Percentiles rank a stretch among this genome's conserved stretches.
Evolutionary conservation across 2,888 invertebrate species (phyloP).

Genomic region (Watsonalla cultraria): DNA sequence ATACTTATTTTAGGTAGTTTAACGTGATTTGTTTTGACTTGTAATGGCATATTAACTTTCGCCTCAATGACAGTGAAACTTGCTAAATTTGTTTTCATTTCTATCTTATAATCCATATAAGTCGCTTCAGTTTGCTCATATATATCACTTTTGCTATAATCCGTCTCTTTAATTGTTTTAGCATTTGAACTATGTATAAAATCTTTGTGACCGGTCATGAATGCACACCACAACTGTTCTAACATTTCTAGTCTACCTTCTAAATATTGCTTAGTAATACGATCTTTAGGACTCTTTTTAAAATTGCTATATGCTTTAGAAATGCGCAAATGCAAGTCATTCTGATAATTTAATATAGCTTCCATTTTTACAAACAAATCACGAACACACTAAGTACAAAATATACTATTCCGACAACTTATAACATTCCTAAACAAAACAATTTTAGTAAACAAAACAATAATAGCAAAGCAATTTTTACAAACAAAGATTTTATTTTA

Average conservation of each 20-base stretch:
- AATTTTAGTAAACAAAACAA: too few species aligned
- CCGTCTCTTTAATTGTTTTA: neutral
- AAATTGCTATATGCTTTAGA: neutral
- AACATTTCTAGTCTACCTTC: neutral
- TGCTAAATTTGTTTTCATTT: too few species aligned
- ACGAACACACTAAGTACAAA: neutral
- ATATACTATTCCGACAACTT: neutral
- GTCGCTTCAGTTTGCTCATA: too few species aligned
- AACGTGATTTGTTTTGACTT: too few species aligned
- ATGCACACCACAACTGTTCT: neutral
- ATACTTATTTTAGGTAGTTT: neutral
- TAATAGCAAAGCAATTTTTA: constrained; percentile 16
- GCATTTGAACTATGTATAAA: neutral
- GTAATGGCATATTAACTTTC: too few species aligned
- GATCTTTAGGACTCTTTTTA: neutral
- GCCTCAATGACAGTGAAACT: too few species aligned
- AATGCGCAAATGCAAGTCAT: neutral
- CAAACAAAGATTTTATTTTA: neutral
- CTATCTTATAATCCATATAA: too few species aligned
- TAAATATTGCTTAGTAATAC: neutral
- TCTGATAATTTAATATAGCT: neutral
- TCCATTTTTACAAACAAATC: neutral
- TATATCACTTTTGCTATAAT: neutral
- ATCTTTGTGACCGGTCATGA: neutral
- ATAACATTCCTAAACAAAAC: neutral